Conservation (phyloP, 2,888 invertebrate genomes). For the Caenorhabditis angaria region DNA sequence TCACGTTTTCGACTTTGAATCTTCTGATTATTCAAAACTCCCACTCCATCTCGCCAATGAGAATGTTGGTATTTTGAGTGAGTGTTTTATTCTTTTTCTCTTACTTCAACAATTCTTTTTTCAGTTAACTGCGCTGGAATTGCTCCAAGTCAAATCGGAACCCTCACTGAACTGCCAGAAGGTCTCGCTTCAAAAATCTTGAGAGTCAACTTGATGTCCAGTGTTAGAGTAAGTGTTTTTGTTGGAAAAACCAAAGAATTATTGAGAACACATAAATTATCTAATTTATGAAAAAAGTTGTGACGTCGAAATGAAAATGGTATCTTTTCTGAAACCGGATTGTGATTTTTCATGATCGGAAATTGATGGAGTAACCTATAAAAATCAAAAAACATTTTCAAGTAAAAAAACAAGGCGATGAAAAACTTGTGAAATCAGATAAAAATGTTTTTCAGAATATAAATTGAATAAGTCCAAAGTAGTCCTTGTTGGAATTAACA, state of each 20-base stretch:
- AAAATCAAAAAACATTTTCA: no score
- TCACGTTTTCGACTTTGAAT: slow-evolving; percentile 67
- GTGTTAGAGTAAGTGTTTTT: slow-evolving; percentile 48
- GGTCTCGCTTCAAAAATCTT: slow-evolving; percentile 67
- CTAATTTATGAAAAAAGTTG: background rate
- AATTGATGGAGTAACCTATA: no score
- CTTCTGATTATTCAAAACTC: slow-evolving; percentile 54
- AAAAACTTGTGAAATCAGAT: no score
- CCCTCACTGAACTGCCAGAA: slow-evolving; percentile 61
- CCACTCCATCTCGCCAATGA: slow-evolving; percentile 57
- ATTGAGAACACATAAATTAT: background rate
- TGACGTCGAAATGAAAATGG: no score
- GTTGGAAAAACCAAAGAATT: background rate
- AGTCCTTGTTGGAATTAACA: no score
- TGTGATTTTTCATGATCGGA: no score
- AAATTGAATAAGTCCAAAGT: no score
- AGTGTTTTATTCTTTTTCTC: slow-evolving; percentile 13
- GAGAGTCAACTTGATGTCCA: slow-evolving; percentile 66
- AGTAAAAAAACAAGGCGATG: no score
- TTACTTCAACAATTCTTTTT: slow-evolving; percentile 11
- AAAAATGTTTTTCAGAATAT: no score
- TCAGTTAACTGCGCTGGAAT: slow-evolving; percentile 71
- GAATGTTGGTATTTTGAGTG: slow-evolving; percentile 68
- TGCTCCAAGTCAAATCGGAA: slow-evolving; percentile 64
- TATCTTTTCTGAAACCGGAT: no score